Base-by-base conservation (phyloP, 2,888 invertebrate genomes). In the Luffia ferchaultella region DNA sequence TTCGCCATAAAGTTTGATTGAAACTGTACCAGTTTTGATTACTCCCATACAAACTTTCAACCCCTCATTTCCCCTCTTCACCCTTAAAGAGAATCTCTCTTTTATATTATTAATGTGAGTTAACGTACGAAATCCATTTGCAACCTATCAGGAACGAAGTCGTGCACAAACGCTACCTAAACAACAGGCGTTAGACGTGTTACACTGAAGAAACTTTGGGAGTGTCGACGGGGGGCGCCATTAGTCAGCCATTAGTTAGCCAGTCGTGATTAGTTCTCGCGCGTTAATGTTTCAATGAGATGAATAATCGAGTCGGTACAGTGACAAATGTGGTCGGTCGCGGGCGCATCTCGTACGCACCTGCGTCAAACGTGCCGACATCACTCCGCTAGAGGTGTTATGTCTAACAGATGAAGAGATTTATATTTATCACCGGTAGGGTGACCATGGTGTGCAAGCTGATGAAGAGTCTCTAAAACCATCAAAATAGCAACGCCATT, bases 281-380 rank as follows among this genome's bases (percentile, higher is more conserved):
- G 70, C 72, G 73, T 76, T 80, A 82, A 83, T 80, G 80, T 79
- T 78, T 78, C 82, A 80, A 80, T 80, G 79, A 76, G 76, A 83
- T 83, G 80, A 83, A 79, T 80, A 80, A 82, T 82, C 73, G 70
- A 12, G 3, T 73, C 67, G 68, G 70, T 63, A 82, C 83, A 83
- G 78, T 82, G 83, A 83, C 83, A 82, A 82, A 83, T 83, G 82
- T 64, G 40, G 46, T 64, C 65, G 59, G 62, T 65, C 77, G 76
- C 75, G 68, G 65, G 73, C 78, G 77, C 80, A 79, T 76, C 79
- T 78, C 77, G 17, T 70, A 65, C 72, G 76, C 74, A 73, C 72
- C 43, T 42, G 68, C 63, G 47, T 51, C 51, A 53, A 53, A 53
- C 48, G 54, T 51, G 67, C 79, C 78, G 61, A 67, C 69, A 65